phyloP scores from a whole-genome alignment of 1,140 invertebrate genomes.

The Zaprionus ornatus region DNA sequence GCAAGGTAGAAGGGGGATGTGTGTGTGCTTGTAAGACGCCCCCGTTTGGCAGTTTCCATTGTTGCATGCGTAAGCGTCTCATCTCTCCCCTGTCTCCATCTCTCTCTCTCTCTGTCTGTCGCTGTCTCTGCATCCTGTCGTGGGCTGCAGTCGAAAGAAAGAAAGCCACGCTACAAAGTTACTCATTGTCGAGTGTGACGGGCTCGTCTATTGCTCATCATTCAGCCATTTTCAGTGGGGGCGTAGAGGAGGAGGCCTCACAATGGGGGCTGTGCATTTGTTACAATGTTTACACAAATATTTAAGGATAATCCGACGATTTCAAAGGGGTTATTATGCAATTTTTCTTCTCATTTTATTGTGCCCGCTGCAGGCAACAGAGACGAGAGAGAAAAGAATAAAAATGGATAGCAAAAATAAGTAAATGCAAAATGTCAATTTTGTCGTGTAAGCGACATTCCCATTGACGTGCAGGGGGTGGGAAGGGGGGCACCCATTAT shows the following conservation, averaged over 20 bases:
- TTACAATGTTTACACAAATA: constrained; percentile 83
- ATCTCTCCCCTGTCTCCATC: background rate
- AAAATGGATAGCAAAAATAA: constrained; percentile 68
- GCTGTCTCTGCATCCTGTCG: constrained; percentile 22
- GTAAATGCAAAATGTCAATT: constrained; percentile 81
- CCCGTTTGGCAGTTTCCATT: constrained; percentile 48
- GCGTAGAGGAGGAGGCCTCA: constrained; percentile 40
- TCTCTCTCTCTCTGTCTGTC: background rate
- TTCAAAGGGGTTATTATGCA: constrained; percentile 83
- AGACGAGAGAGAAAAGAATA: constrained; percentile 20
- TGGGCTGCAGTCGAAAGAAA: constrained; percentile 26
- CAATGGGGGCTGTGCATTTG: constrained; percentile 79
- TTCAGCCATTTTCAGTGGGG: constrained; percentile 63
- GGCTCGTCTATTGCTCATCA: constrained; percentile 77
- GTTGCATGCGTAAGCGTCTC: constrained; percentile 59
- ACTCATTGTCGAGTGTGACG: constrained; percentile 75
- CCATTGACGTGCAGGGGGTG: constrained; percentile 24
- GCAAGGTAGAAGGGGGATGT: background rate
- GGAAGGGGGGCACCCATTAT: constrained; percentile 22
- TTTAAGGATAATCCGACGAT: constrained; percentile 83
- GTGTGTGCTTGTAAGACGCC: constrained; percentile 50
- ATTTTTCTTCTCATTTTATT: constrained; percentile 82
- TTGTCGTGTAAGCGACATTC: constrained; percentile 71
- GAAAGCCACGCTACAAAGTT: constrained; percentile 57
- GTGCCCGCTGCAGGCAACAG: constrained; percentile 43